These are phyloP conservation scores for Origma solitaria DNA, from an alignment of 2,113 vertebrate species.

Conservation along the genomic window DNA sequence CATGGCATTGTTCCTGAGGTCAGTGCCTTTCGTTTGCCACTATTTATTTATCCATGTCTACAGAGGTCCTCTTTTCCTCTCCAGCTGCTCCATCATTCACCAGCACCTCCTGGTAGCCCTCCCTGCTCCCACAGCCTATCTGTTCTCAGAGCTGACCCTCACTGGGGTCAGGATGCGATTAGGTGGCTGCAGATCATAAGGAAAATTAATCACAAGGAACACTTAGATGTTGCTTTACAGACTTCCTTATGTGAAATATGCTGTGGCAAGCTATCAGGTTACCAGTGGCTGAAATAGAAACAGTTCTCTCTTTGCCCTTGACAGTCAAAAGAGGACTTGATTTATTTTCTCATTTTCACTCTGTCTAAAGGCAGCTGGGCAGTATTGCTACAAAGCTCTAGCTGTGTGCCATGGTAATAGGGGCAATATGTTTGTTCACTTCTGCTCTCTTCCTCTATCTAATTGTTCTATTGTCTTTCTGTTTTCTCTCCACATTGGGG, in stretches of 20 bases:
- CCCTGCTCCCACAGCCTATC: slow-evolving; percentile 29
- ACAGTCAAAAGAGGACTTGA: slow-evolving; percentile 67
- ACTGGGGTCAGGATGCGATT: slow-evolving; percentile 24
- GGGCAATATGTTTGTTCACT: slow-evolving; percentile 43
- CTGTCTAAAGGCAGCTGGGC: slow-evolving; percentile 65
- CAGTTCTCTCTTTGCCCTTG: slow-evolving; percentile 62
- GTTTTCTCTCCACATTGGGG: slow-evolving; percentile 27
- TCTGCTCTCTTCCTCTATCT: slow-evolving; percentile 46
- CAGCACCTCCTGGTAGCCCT: slow-evolving; percentile 19
- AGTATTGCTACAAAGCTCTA: slow-evolving; percentile 57
- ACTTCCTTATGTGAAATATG: slow-evolving; percentile 47
- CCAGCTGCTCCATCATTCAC: slow-evolving; percentile 7
- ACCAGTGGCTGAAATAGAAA: slow-evolving; percentile 55
- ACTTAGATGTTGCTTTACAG: slow-evolving; percentile 29
- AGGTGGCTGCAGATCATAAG: slow-evolving; percentile 43
- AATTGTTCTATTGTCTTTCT: slow-evolving; percentile 49
- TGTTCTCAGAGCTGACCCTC: slow-evolving; percentile 8
- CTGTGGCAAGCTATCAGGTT: slow-evolving; percentile 17
- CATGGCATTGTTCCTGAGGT: neutral
- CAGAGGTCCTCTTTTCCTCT: slow-evolving; percentile 12
- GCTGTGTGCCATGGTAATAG: slow-evolving; percentile 31
- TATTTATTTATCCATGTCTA: slow-evolving; percentile 38
- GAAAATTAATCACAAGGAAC: slow-evolving; percentile 51
- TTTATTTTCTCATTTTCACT: slow-evolving; percentile 73
- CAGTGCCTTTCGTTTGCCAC: slow-evolving; percentile 1